Evolutionary conservation across 1,140 invertebrate genomes (phyloP).

Genomic region (Zelostemma sp.): DNA sequence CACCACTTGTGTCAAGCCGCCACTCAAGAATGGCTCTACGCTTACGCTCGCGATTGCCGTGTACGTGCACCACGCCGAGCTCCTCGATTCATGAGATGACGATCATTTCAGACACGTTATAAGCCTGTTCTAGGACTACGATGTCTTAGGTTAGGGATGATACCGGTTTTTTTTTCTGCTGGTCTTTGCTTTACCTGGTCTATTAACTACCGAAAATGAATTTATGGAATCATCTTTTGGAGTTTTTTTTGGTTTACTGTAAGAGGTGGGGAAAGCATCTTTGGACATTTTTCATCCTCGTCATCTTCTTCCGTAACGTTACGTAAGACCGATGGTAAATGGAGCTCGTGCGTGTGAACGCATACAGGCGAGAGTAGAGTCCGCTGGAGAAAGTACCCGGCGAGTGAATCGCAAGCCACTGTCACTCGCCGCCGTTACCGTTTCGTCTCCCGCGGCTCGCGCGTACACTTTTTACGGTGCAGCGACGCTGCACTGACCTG

Average conservation of each 20-base stretch:
- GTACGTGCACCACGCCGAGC: conserved; percentile 4
- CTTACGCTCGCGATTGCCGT: conserved; percentile 22
- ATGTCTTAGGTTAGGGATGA: too few relatives aligned
- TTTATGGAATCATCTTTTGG: too few relatives aligned
- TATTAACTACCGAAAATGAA: too few relatives aligned
- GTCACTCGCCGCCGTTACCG: conserved; percentile 46
- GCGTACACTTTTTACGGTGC: conserved; percentile 16
- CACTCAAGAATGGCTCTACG: conserved; percentile 39
- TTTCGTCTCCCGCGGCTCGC: conserved; percentile 34
- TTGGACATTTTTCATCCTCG: too few relatives aligned
- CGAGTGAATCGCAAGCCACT: conserved; percentile 45
- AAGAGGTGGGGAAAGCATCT: too few relatives aligned
- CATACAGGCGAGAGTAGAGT: neutral
- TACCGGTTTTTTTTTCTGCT: too few relatives aligned
- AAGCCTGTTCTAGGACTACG: too few relatives aligned
- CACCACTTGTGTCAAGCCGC: conserved; percentile 34
- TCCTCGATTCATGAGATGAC: too few relatives aligned
- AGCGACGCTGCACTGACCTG: conserved; percentile 56
- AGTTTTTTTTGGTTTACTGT: too few relatives aligned
- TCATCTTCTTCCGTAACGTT: conserved; percentile 10
- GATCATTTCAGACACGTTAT: too few relatives aligned
- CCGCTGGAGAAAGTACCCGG: conserved; percentile 42
- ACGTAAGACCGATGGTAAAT: conserved; percentile 49
- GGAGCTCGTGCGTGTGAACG: conserved; percentile 1
- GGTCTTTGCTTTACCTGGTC: too few relatives aligned